phyloP scores from a whole-genome alignment of 1,140 invertebrate genomes.

The Ceratina calcarata region DNA sequence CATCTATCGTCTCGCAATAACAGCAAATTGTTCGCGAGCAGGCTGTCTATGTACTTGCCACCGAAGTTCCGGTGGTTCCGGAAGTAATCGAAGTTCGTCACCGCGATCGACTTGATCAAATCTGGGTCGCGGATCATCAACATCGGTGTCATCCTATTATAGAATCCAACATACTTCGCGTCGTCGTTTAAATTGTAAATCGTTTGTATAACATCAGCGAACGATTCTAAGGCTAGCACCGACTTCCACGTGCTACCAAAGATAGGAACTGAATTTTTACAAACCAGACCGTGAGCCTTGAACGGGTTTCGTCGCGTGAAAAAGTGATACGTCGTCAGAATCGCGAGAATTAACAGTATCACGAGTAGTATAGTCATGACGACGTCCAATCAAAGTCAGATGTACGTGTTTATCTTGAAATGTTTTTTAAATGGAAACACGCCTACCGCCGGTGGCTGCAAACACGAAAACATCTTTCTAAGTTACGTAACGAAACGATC shows the following conservation, averaged over 20 bases:
- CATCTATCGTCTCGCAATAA: constrained; percentile 68
- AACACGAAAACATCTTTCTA: not conserved
- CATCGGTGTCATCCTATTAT: constrained; percentile 51
- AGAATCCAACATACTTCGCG: constrained; percentile 62
- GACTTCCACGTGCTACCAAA: constrained; percentile 50
- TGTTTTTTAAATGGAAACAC: not conserved
- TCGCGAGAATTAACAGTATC: not conserved
- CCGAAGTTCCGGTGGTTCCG: constrained; percentile 71
- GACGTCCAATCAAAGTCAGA: not conserved
- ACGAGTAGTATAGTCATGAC: not conserved
- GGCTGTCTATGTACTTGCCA: constrained; percentile 57
- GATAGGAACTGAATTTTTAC: not conserved
- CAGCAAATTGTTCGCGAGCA: constrained; percentile 72
- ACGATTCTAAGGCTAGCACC: not conserved
- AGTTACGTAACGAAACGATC: too few species aligned
- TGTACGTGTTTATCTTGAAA: not conserved
- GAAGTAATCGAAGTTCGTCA: constrained; percentile 72
- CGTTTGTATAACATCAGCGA: not conserved
- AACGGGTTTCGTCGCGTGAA: not conserved
- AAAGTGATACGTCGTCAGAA: not conserved
- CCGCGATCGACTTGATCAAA: constrained; percentile 66
- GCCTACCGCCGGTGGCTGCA: not conserved
- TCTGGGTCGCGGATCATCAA: constrained; percentile 73
- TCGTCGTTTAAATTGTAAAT: constrained; percentile 45
- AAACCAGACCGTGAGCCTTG: constrained; percentile 27